Percentiles rank a stretch among this genome's conserved stretches.
Conservation (phyloP, 2,113 vertebrate species). For the Chamaea fasciata region DNA sequence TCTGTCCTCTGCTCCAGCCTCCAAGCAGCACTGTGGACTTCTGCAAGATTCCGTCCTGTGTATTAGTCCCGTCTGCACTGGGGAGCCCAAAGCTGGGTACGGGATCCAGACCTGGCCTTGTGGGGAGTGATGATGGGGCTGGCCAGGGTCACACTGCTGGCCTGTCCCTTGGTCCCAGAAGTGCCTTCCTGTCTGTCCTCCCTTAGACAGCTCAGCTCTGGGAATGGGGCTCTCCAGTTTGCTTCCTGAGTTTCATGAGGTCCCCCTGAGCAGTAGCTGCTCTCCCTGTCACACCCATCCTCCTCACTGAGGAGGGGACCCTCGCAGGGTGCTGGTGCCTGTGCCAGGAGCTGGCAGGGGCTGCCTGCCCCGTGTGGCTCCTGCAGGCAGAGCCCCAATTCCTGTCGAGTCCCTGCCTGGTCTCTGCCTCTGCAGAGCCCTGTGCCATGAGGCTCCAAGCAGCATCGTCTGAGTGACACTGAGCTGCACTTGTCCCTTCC, state of each 20-base stretch:
- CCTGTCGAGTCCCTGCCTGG: background rate
- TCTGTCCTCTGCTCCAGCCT: background rate
- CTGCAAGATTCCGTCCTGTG: rapidly evolving
- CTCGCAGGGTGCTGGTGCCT: rapidly evolving
- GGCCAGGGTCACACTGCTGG: rapidly evolving
- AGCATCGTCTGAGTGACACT: rapidly evolving
- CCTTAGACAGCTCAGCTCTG: background rate
- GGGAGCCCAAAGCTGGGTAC: rapidly evolving
- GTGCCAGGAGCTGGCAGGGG: background rate
- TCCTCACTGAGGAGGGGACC: background rate
- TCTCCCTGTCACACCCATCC: rapidly evolving
- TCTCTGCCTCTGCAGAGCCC: background rate
- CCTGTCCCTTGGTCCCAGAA: background rate
- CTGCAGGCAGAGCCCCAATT: background rate
- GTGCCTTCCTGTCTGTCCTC: rapidly evolving
- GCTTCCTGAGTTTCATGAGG: background rate
- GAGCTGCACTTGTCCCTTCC: background rate
- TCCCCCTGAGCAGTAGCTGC: background rate
- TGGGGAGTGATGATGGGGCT: rapidly evolving
- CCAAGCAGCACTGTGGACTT: rapidly evolving
- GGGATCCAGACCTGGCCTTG: rapidly evolving
- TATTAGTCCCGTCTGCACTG: rapidly evolving
- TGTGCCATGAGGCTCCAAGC: rapidly evolving
- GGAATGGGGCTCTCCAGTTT: rapidly evolving
- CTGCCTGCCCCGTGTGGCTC: background rate